Percentiles rank a stretch among this genome's conserved stretches.
Conservation (phyloP, 2,113 vertebrate genomes). For the Pyxicephalus adspersus region DNA sequence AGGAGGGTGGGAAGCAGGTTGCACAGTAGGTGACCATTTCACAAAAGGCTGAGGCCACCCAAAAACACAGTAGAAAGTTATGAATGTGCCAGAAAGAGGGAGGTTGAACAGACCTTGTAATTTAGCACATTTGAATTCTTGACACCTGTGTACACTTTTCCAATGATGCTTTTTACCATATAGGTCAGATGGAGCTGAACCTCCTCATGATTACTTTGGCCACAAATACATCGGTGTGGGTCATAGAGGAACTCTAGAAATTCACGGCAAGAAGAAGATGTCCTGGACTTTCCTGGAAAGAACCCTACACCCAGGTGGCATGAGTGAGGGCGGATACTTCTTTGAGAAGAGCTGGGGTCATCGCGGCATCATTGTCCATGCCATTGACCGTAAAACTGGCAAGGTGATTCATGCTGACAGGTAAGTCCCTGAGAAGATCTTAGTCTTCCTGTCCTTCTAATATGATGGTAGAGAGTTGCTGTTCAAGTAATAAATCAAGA, state of each 20-base stretch:
- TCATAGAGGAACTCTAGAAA: slow-evolving; percentile 83
- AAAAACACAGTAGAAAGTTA: too few species aligned
- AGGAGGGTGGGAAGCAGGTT: too few species aligned
- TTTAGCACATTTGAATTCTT: too few species aligned
- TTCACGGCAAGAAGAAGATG: slow-evolving; percentile 87
- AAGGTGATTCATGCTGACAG: slow-evolving; percentile 84
- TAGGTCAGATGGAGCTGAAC: slow-evolving; percentile 80
- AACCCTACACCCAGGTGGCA: slow-evolving; percentile 85
- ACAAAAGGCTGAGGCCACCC: too few species aligned
- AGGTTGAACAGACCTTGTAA: too few species aligned
- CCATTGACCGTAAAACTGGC: slow-evolving; percentile 82
- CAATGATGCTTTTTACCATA: background rate
- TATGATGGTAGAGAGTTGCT: too few species aligned
- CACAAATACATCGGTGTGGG: slow-evolving; percentile 89
- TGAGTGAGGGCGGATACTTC: slow-evolving; percentile 84
- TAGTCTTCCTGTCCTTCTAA: background rate
- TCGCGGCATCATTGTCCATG: slow-evolving; percentile 88
- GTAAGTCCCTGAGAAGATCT: slow-evolving; percentile 67
- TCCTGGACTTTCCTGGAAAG: slow-evolving; percentile 94
- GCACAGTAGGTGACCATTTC: too few species aligned
- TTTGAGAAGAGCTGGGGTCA: slow-evolving; percentile 94
- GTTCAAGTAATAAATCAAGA: too few species aligned
- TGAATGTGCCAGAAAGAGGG: too few species aligned
- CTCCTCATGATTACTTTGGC: slow-evolving; percentile 85
- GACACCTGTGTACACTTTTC: too few species aligned